These are phyloP conservation scores for Carabus problematicus DNA, from an alignment of 2,888 invertebrate species.

Conservation along the genomic window DNA sequence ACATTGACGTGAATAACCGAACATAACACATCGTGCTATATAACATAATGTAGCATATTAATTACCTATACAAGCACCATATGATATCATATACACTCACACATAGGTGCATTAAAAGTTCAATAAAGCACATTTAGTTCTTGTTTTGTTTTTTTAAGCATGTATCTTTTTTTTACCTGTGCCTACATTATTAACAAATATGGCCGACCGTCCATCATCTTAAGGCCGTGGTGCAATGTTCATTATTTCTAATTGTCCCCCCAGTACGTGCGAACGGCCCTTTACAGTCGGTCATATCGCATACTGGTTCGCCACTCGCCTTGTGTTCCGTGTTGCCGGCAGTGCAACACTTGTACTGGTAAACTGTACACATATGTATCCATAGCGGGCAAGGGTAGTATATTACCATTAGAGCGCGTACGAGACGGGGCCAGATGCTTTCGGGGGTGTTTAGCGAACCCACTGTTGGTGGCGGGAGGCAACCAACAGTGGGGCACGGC, in stretches of 20 bases:
- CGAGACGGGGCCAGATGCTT: constrained; percentile 44
- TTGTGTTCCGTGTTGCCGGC: constrained; percentile 17
- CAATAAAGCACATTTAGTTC: too few species aligned
- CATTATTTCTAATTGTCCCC: constrained; percentile 59
- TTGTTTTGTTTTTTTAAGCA: too few species aligned
- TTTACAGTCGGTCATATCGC: constrained; percentile 46
- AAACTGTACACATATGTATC: constrained; percentile 56
- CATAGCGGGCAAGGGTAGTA: constrained; percentile 56
- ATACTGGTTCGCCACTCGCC: not conserved
- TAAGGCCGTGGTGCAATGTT: constrained; percentile 55
- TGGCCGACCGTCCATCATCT: constrained; percentile 53
- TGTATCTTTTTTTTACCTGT: constrained; percentile 22
- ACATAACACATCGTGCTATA: too few species aligned
- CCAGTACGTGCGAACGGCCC: constrained; percentile 55
- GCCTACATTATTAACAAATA: constrained; percentile 42
- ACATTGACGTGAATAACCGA: too few species aligned
- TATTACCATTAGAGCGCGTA: constrained; percentile 56
- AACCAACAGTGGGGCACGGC: not conserved
- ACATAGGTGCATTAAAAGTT: too few species aligned
- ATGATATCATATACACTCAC: too few species aligned
- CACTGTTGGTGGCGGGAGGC: constrained; percentile 46
- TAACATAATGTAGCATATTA: too few species aligned
- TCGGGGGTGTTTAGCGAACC: constrained; percentile 47
- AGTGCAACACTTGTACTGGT: constrained; percentile 45
- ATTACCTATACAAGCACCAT: too few species aligned